Base-by-base conservation (phyloP, 92 coral and sea anemone species). In the Epizoanthus illoricatus region DNA sequence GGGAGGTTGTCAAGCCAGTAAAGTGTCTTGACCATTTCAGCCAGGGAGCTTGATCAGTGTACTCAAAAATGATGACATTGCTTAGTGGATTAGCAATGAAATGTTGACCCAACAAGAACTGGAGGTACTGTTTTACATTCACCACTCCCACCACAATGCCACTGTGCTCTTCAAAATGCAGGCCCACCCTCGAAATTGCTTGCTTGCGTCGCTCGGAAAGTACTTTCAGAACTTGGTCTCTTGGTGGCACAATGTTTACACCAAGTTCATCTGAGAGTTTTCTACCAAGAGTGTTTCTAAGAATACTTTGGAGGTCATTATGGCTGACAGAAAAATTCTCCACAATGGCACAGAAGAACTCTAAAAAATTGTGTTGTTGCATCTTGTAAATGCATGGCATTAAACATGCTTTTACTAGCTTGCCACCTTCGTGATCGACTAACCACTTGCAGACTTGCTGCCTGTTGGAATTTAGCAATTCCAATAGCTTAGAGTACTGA, bases 11-110 rank as follows among this genome's bases (percentile, higher is more conserved):
- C 59, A 69, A 45, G 19, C 89, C 85, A 36, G 20, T 85, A 49
- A 80, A 86, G 63, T 66, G 69, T 45, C 84, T 79, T 33, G 75
- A 42, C 88, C 88, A 85, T 49, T 76, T 42, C 71, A 80, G 61
- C 80, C 80, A 85, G 19, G 84, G 84, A 7, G 70, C 71, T 1
- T 67, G 79, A 58, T 87, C 90, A 28, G 85, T 87, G 74, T 87
- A 87, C 36, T 47, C 28, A n/a, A 65, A 39, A 4, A 81, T 2
- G 0, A 81, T 28, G 18, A 67, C 40, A 65, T 21, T 67, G 75
- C 19, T 28, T 41, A 16, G 7, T 17, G 68, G 17, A 1, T 20
- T 81, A 3, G 63, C 24, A 28, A 56, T 49, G 21, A 24, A 47
- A 5, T 73, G 21, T 28, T 52, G 41, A n/a, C 33, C 24, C 45